Percentiles rank a stretch among this genome's conserved stretches.
Evolutionary conservation across 2,797 vertebrate species (phyloP).

Genomic region (Ispidina lecontei): DNA sequence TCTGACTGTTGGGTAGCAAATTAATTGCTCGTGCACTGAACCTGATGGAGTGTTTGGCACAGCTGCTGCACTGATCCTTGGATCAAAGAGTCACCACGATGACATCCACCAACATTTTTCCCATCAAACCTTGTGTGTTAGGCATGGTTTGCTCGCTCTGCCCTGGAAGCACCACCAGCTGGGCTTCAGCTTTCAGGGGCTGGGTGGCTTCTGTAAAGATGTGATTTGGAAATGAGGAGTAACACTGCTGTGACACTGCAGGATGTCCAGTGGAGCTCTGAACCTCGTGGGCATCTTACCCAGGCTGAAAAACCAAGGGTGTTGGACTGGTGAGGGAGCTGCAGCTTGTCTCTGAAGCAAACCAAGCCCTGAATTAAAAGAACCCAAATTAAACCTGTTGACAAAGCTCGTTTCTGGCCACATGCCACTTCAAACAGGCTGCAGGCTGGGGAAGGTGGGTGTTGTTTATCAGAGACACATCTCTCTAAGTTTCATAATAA

Average conservation of each 20-base stretch:
- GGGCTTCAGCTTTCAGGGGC: background rate
- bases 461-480: constrained; percentile 76
- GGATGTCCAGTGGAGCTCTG: background rate
- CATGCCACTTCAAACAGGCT: constrained; percentile 77
- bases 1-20: background rate
- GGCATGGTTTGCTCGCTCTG: background rate
- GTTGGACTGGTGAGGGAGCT: background rate
- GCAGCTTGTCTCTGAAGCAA: background rate
- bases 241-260: background rate
- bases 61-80: background rate
- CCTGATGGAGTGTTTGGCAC: background rate
- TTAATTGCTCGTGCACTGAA: background rate
- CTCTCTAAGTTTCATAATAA: constrained; percentile 72
- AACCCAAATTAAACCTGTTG: constrained; percentile 66
- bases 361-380: constrained; percentile 41
- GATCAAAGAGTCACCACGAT: background rate
- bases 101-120: background rate
- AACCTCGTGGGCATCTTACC: background rate
- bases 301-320: background rate
- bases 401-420: constrained; percentile 71
- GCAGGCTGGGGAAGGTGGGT: constrained; percentile 69
- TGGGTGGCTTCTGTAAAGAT: background rate
- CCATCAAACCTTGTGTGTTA: background rate
- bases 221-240: background rate
- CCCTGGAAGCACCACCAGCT: background rate